phyloP scores from a whole-genome alignment of 2,797 vertebrate species.

The Eurystomus glaucurus region DNA sequence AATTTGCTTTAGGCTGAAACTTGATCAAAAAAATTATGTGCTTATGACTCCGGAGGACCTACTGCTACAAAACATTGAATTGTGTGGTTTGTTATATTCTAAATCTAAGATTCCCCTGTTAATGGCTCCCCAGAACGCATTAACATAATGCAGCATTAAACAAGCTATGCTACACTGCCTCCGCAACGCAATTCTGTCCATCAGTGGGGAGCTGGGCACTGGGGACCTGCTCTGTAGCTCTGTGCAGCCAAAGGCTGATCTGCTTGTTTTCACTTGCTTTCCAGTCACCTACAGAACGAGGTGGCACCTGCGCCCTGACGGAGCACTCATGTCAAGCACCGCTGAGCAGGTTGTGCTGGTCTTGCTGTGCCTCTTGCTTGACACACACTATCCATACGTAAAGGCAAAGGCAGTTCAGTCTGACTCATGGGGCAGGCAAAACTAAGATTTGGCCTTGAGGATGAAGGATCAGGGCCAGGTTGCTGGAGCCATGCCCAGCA shows the following conservation, averaged over 20 bases:
- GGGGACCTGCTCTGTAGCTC: slow-evolving; percentile 23
- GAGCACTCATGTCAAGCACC: rapidly evolving
- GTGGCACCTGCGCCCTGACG: background rate
- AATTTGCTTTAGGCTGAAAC: slow-evolving; percentile 47
- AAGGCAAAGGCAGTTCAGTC: background rate
- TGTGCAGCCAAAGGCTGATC: slow-evolving; percentile 10
- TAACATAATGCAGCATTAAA: slow-evolving; percentile 72
- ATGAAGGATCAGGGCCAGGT: background rate
- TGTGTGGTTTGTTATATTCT: background rate
- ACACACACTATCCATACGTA: rapidly evolving
- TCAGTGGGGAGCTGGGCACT: slow-evolving; percentile 28
- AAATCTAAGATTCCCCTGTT: slow-evolving; percentile 6
- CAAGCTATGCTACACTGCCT: slow-evolving; percentile 63
- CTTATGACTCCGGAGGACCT: background rate
- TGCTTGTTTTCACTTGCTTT: background rate
- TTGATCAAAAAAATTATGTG: background rate
- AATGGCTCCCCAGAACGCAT: background rate
- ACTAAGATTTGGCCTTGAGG: background rate
- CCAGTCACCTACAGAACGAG: background rate
- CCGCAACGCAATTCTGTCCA: background rate
- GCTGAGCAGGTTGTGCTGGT: background rate
- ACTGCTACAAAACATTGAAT: background rate
- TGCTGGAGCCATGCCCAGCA: background rate
- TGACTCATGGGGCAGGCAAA: background rate
- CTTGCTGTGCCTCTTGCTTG: background rate